Evolutionary conservation across 2,888 invertebrate species (phyloP), one percentile per base, ranked within the genome.

Genomic region (Ashinkailepas kermadecensis): DNA sequence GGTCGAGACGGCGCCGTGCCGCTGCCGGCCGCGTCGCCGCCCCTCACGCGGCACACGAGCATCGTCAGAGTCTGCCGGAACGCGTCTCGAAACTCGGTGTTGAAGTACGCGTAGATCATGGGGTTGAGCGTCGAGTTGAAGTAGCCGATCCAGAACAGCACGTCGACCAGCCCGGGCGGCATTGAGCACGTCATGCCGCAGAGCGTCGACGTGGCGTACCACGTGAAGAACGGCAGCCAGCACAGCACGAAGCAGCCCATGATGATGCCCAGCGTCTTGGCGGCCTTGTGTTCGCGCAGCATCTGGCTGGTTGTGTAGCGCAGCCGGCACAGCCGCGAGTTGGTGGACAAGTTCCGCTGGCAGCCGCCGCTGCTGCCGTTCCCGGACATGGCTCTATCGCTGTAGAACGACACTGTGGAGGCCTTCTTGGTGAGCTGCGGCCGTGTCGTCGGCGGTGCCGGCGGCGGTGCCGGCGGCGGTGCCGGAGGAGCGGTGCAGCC

Each of bases 201-300:
- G 83, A 97, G 89, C 39, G 94, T 92, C 39, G 94, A 94, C 82
- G 93, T 93, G 78, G 96, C 91, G 89, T 98, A 98, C 95, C 96
- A 97, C 74, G 95, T 89, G 89, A 98, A 98, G 89, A 98, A 98
- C 18, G 98, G 97, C 85, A 97, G 89, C 96, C 97, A 98, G 89
- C 97, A 97, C 80, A 96, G 89, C 81, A 97, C 95, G 89, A 97
- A 97, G n/a, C 95, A 96, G 83, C 97, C 97, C 97, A 98, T 97
- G 85, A 98, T 97, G 86, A 98, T 96, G 84, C 97, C 97, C 82
- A 98, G 90, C 74, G 98, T 98, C 86, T 96, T 92, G 6, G 97
- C 97, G 65, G 97, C 97, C 89, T 95, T 95, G 88, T 95, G 95
- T 87, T 96, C 96, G 18, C 82, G 80, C 18, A 62, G 13, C 62